Percentiles rank a stretch among this genome's conserved stretches.
Evolutionary conservation across 2,113 vertebrate species (phyloP).

Genomic region (Scopus umbretta): DNA sequence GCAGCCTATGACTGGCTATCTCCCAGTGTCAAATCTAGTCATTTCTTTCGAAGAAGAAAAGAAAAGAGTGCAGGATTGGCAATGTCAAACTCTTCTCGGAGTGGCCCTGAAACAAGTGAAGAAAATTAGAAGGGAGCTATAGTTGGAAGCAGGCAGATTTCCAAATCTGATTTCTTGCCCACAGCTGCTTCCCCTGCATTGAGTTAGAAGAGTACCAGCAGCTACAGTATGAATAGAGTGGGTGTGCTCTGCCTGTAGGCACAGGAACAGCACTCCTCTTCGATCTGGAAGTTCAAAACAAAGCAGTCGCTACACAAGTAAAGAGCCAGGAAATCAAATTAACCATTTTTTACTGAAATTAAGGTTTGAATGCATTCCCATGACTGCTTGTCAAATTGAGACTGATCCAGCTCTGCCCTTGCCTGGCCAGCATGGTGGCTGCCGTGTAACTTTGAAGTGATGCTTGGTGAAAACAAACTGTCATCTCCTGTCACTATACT

Average conservation of each 20-base stretch:
- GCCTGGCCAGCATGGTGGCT: neutral
- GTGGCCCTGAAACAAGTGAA: neutral
- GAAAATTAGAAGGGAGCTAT: neutral
- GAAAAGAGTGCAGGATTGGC: neutral
- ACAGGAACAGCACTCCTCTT: neutral
- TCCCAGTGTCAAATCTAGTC: neutral
- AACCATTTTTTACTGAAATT: neutral
- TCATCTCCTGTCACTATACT: neutral
- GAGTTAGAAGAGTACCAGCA: neutral
- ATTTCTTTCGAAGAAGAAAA: neutral
- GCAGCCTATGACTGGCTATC: neutral
- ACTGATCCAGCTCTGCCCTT: neutral
- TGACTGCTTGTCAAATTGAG: neutral
- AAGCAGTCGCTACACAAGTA: neutral
- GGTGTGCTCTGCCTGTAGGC: neutral
- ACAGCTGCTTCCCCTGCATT: neutral
- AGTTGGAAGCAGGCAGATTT: neutral
- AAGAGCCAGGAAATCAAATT: neutral
- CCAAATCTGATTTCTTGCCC: neutral
- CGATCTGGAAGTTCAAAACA: neutral
- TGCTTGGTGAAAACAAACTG: neutral
- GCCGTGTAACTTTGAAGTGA: neutral
- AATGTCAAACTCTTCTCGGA: neutral
- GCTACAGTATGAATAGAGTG: neutral
- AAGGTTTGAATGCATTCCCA: neutral